A percentile compares a stretch with the other conserved stretches of the same genome.
Evolutionary conservation across 1,140 invertebrate species (phyloP).

Genomic region (Ridgeia piscesae): DNA sequence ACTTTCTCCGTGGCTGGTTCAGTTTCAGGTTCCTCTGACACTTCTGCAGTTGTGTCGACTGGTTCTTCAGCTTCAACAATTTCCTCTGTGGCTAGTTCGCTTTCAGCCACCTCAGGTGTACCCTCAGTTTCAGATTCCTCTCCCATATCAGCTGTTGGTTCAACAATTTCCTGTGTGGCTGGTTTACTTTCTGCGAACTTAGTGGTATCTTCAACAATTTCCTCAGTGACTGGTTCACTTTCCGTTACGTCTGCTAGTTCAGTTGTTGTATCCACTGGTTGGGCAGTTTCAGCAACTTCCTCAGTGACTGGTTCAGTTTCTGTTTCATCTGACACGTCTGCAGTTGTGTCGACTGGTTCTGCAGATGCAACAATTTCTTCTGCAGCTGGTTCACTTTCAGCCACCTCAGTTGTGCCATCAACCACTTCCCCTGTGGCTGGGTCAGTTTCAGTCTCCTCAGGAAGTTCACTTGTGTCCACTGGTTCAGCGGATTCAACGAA

Average conservation of each 20-base stretch:
- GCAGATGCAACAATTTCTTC: background rate
- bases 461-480: background rate
- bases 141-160: no score
- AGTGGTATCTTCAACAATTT: no score
- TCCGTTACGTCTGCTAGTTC: background rate
- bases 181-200: background rate
- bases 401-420: background rate
- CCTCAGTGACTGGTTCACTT: no score
- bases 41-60: no score
- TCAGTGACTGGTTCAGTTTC: background rate
- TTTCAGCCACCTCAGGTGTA: no score
- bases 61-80: no score
- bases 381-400: background rate
- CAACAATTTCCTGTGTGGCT: no score
- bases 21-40: no score
- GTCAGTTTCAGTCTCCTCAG: background rate
- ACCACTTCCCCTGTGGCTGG: background rate
- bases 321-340: background rate
- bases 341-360: no score
- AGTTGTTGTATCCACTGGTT: background rate
- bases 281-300: background rate
- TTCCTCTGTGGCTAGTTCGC: no score
- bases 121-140: no score
- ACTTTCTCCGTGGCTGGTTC: no score
- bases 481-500: slow-evolving; percentile 29